Percentiles rank a stretch among this genome's conserved stretches.
Conservation (phyloP, 1,140 invertebrate genomes). For the Drosophila micromelanica region DNA sequence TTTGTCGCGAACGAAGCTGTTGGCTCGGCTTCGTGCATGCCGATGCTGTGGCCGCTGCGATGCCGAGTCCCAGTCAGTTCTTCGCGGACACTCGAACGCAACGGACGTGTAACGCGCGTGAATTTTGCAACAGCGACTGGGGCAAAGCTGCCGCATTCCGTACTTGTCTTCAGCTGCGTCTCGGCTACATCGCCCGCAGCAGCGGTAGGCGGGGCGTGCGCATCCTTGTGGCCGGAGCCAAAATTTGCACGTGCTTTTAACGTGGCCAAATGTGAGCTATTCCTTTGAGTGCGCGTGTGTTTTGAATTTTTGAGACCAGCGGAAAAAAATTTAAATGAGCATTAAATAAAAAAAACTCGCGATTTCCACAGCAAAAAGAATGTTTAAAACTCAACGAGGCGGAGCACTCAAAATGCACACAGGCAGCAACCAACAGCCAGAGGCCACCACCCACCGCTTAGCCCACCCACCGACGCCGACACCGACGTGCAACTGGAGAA, state of each 20-base stretch:
- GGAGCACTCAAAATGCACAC: not conserved
- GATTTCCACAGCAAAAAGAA: constrained; percentile 1
- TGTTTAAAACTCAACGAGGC: constrained; percentile 10
- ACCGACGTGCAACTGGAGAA: not conserved
- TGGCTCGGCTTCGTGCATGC: not conserved
- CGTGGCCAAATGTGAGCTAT: constrained; percentile 41
- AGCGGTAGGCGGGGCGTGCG: constrained; percentile 25
- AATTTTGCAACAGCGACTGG: not conserved
- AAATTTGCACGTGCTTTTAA: constrained; percentile 54
- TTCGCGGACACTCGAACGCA: constrained; percentile 35
- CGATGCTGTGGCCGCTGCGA: not conserved
- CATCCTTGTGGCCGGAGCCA: constrained; percentile 25
- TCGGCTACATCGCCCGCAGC: constrained; percentile 10
- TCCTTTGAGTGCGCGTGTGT: constrained; percentile 49
- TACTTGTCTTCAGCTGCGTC: constrained; percentile 13
- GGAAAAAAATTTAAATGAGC: constrained; percentile 48
- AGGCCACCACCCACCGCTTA: not conserved
- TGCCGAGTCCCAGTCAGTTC: constrained; percentile 35
- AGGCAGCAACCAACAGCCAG: not conserved
- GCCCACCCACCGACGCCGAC: not conserved
- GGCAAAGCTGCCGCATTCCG: constrained; percentile 1
- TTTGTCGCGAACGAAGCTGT: not conserved
- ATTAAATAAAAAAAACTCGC: constrained; percentile 3
- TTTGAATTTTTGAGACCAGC: constrained; percentile 30
- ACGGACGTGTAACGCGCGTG: constrained; percentile 49